Conservation (phyloP, 2,888 invertebrate species). For the Acrocyrtus sp. region DNA sequence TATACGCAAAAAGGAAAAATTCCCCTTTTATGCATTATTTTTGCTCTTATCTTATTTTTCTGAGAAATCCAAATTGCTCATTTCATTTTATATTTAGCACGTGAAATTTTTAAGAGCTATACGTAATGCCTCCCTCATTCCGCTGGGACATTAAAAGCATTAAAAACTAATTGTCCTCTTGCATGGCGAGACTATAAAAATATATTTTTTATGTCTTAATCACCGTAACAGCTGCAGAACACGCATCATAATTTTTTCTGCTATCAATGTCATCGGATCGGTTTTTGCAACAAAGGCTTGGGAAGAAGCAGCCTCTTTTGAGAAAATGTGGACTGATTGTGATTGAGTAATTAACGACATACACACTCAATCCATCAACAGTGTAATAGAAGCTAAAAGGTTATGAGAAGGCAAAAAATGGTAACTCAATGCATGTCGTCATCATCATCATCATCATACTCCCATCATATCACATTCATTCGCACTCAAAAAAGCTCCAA, state of each 20-base stretch:
- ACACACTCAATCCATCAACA: no score
- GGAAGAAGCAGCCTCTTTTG: background rate
- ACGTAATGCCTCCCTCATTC: background rate
- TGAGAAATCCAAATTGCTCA: slow-evolving; percentile 16
- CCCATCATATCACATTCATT: background rate
- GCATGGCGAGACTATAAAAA: background rate
- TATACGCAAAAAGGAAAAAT: slow-evolving; percentile 24
- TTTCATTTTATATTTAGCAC: slow-evolving; percentile 2
- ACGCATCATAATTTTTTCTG: background rate
- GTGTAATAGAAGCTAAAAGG: no score
- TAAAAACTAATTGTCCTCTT: no score
- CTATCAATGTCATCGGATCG: background rate
- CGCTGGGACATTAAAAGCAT: background rate
- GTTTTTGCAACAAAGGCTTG: background rate
- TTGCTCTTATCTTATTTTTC: background rate
- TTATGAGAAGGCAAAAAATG: background rate
- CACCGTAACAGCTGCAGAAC: background rate
- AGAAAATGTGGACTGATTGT: no score
- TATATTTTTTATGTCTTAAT: background rate
- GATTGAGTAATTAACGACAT: background rate
- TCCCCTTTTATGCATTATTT: background rate
- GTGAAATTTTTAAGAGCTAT: background rate
- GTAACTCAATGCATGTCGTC: background rate
- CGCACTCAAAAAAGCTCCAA: no score
- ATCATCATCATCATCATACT: background rate